Conservation (phyloP, 2,113 vertebrate species). For the Nesoenas mayeri region DNA sequence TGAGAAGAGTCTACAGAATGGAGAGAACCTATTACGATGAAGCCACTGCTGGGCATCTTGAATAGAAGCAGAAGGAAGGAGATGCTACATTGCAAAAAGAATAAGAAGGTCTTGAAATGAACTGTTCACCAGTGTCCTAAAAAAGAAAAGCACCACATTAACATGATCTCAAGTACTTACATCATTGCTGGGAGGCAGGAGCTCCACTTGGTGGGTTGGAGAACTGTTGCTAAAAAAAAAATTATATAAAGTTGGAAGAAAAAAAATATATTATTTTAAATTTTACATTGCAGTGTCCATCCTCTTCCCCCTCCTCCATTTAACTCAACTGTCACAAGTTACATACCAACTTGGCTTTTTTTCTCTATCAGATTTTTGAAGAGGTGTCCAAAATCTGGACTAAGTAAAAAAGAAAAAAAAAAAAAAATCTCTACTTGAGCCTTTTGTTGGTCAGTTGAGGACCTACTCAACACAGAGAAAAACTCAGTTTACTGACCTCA, state of each 20-base stretch:
- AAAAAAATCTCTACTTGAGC: background rate
- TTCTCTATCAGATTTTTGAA: background rate
- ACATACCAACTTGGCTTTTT: background rate
- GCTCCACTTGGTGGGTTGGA: slow-evolving; percentile 84
- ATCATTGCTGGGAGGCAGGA: slow-evolving; percentile 81
- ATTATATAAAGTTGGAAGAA: slow-evolving; percentile 26
- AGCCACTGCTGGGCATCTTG: slow-evolving; percentile 95
- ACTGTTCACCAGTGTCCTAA: slow-evolving; percentile 73
- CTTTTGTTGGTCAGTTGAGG: background rate
- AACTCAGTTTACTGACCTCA: background rate
- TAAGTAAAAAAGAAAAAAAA: background rate
- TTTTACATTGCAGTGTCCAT: background rate
- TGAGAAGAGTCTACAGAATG: slow-evolving; percentile 90
- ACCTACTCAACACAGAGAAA: background rate
- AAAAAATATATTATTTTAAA: slow-evolving; percentile 30
- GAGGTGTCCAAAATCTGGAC: background rate
- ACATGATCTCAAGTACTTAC: slow-evolving; percentile 82
- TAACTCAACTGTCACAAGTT: background rate
- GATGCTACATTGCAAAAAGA: slow-evolving; percentile 87
- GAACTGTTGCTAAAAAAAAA: slow-evolving; percentile 86
- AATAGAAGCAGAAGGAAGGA: slow-evolving; percentile 86
- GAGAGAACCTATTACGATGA: slow-evolving; percentile 88
- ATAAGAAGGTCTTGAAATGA: slow-evolving; percentile 79
- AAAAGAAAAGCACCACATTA: slow-evolving; percentile 72
- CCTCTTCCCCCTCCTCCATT: background rate